phyloP scores from a whole-genome alignment of 2,113 vertebrate genomes.

The Fregata magnificens region DNA sequence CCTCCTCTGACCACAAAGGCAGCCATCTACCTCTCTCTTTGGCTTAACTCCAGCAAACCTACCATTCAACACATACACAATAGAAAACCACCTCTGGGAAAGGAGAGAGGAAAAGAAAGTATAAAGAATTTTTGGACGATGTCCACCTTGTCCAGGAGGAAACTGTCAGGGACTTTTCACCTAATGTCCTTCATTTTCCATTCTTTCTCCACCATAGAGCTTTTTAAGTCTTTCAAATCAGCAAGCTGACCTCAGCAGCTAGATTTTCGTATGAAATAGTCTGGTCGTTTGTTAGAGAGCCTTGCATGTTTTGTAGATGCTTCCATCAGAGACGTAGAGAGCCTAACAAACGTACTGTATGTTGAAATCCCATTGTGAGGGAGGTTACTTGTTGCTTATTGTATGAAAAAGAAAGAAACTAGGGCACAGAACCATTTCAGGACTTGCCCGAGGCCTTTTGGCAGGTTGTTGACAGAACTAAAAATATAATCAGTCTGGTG shows the following conservation, averaged over 20 bases:
- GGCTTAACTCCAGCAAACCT: background rate
- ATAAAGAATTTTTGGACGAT: slow-evolving; percentile 26
- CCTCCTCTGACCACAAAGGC: background rate
- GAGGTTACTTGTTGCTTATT: background rate
- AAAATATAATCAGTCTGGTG: background rate
- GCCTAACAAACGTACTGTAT: background rate
- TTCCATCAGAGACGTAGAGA: background rate
- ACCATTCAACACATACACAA: slow-evolving; percentile 52
- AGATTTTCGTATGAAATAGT: background rate
- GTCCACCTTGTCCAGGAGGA: slow-evolving; percentile 28
- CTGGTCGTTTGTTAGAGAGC: background rate
- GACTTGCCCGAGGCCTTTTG: background rate
- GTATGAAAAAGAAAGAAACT: background rate
- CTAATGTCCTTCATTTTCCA: background rate
- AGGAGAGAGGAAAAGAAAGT: slow-evolving; percentile 52
- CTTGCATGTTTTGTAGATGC: background rate
- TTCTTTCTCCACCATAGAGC: background rate
- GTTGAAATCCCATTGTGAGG: background rate
- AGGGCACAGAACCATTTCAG: background rate
- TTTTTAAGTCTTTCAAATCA: background rate
- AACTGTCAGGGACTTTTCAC: background rate
- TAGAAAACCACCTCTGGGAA: slow-evolving; percentile 31
- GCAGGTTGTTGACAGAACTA: slow-evolving; percentile 4
- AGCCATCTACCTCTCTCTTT: background rate
- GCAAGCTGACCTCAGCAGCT: background rate